Evolutionary conservation across 2,888 invertebrate species (phyloP).

Genomic region (Nudaria mundana): DNA sequence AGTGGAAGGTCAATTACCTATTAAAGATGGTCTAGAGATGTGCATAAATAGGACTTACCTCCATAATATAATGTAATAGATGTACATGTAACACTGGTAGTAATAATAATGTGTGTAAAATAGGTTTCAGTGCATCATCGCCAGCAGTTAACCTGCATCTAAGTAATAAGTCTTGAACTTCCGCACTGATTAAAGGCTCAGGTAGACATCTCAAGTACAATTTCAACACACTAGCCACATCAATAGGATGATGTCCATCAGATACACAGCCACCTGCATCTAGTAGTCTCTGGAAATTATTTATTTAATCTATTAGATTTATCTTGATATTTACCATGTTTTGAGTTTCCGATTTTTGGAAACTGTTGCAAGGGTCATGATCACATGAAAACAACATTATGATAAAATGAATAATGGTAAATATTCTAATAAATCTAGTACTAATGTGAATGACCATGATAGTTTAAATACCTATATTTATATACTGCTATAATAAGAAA

Average conservation of each 20-base stretch:
- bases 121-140: constrained; percentile 82
- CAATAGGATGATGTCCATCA: constrained; percentile 88
- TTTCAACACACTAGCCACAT: constrained; percentile 93
- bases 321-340: no score
- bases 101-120: constrained; percentile 86
- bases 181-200: constrained; percentile 87
- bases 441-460: no score
- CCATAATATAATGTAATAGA: constrained; percentile 91
- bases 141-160: constrained; percentile 82
- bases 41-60: constrained; percentile 65
- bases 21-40: neutral
- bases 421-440: no score
- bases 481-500: no score
- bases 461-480: no score
- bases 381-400: no score
- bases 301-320: no score
- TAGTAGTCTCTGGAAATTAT: constrained; percentile 80
- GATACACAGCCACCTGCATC: constrained; percentile 87
- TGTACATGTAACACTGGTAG: constrained; percentile 89
- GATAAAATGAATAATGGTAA: no score
- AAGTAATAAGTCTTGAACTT: constrained; percentile 91
- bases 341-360: no score
- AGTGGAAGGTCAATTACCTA: neutral
- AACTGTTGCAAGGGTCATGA: neutral
- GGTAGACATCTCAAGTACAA: constrained; percentile 92